phyloP scores from a whole-genome alignment of 2,113 vertebrate genomes.

The Pituophis catenifer region DNA sequence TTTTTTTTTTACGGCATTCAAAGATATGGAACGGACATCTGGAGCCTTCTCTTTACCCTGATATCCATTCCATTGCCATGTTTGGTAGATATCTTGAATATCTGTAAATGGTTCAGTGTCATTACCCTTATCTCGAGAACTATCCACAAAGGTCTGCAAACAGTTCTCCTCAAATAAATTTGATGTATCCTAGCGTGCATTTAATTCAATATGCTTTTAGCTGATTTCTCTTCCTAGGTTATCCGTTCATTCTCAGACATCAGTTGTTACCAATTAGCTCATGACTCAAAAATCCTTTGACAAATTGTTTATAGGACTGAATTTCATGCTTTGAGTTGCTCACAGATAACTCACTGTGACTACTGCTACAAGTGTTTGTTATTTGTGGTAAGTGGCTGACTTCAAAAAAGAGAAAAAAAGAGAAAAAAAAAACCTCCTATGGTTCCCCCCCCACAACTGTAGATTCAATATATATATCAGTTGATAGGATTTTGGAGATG shows the following conservation, averaged over 20 bases:
- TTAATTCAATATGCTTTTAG: conserved; percentile 10
- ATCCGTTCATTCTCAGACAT: conserved; percentile 31
- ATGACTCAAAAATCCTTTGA: conserved; percentile 27
- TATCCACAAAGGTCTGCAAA: not conserved
- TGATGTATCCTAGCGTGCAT: not conserved
- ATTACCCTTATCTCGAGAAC: not conserved
- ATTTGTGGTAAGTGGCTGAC: conserved; percentile 18
- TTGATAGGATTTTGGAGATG: not conserved
- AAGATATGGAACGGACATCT: not conserved
- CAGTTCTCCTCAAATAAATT: not conserved
- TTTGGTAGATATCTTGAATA: not conserved
- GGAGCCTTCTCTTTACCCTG: not conserved
- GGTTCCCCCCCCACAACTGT: not conserved
- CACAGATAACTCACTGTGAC: conserved; percentile 24
- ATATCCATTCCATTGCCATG: not conserved
- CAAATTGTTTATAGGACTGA: not conserved
- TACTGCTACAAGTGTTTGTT: conserved; percentile 15
- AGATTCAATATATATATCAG: not conserved
- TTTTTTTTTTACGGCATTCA: not conserved
- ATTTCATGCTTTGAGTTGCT: conserved; percentile 35
- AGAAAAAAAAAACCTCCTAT: not conserved
- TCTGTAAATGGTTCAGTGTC: not conserved
- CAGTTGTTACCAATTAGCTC: conserved; percentile 31
- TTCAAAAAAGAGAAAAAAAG: not conserved
- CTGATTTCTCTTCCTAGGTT: conserved; percentile 22